Evolutionary conservation across 2,888 invertebrate genomes (phyloP).

Genomic region (Iphiclides podalirius): DNA sequence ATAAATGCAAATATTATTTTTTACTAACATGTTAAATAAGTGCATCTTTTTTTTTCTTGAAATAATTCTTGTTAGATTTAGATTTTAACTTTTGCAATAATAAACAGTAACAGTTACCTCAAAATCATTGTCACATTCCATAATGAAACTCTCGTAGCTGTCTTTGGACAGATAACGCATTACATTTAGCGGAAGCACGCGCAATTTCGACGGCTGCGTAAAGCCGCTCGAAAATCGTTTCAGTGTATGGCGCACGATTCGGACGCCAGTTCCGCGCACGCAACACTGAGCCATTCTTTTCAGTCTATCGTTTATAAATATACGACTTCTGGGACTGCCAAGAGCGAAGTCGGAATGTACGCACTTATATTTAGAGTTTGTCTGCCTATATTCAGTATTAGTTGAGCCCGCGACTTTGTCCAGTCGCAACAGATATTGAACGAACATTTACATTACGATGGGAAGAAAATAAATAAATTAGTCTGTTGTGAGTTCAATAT

Average conservation of each 20-base stretch:
- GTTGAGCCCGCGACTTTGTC: slow-evolving; percentile 8
- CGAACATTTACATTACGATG: background rate
- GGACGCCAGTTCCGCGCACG: slow-evolving; percentile 44
- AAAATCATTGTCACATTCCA: slow-evolving; percentile 69
- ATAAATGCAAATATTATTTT: no score
- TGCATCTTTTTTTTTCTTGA: no score
- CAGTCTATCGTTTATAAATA: slow-evolving; percentile 67
- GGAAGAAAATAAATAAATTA: background rate
- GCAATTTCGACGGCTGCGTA: slow-evolving; percentile 35
- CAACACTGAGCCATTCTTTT: slow-evolving; percentile 58
- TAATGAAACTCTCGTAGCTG: slow-evolving; percentile 64
- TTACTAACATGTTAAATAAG: no score
- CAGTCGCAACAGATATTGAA: background rate
- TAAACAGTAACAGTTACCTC: no score
- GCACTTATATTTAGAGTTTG: slow-evolving; percentile 45
- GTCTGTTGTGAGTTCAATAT: background rate
- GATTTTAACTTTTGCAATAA: no score
- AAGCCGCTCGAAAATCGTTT: slow-evolving; percentile 34
- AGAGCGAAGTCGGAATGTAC: slow-evolving; percentile 45
- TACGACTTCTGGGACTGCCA: slow-evolving; percentile 55
- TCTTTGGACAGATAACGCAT: slow-evolving; percentile 53
- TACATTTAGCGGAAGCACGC: slow-evolving; percentile 33
- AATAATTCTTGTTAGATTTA: no score
- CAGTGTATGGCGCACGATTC: slow-evolving; percentile 39
- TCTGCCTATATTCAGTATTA: slow-evolving; percentile 14